Base-by-base conservation (phyloP, 2,797 vertebrate species). In the Sylvilagus floridanus region DNA sequence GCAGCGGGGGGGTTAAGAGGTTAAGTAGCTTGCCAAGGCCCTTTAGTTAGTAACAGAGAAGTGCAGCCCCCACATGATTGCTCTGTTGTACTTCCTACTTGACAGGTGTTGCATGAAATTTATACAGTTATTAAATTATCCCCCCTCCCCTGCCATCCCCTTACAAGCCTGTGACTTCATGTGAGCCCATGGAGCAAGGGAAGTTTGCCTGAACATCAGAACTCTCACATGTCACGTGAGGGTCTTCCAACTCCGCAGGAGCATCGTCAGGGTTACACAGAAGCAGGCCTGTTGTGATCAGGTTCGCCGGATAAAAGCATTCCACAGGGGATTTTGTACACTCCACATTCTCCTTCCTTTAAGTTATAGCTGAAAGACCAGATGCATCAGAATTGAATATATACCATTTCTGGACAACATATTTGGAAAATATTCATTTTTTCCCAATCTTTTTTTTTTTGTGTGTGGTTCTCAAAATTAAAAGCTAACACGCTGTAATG, bases 131-230 rank as follows among this genome's bases (percentile, higher is more conserved):
- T 7, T 42, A 5, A 62, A 35, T 30, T 66, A 68, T 54, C 35
- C 0, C 21, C 16, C 3, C 42, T 42, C 42, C 42, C 42, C 42
- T 42, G 42, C 42, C 42, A 42, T 47, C 66, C 83, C 35, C 52
- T 76, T 14, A 30, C n/a, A 68, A 47, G 68, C 30, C 28, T 84
- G 5, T 90, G 52, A 22, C 30, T 52, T 93, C 26, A 17, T 0
- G 0, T 79, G 10, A 35, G 7, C 52, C 7, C 0, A 13, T 0
- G 0, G 32, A 84, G 14, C 4, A 2, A 3, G 50, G 8, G 14
- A 60, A 2, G n/a, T 7, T 32, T 2, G 42, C 9, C 35, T 84
- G 57, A 72, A 63, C 42, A 35, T 47, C 42, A 47, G 42, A 2
- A 47, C 13, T 52, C 65, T 30, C 68, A 28, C 30, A 42, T 14